Evolutionary conservation across 2,888 invertebrate genomes (phyloP).

Genomic region (Cistogaster globosa): DNA sequence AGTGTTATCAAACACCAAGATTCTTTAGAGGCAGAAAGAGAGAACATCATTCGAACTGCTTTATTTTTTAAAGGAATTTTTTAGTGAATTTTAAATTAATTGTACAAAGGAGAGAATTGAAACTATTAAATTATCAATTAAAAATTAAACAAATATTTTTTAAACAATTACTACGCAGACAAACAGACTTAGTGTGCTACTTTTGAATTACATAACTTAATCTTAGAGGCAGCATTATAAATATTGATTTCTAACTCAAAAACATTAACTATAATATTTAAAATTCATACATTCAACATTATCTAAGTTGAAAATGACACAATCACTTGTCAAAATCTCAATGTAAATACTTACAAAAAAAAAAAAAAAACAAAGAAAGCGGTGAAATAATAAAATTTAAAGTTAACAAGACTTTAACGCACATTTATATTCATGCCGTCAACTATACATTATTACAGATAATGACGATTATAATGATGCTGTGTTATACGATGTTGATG

Average conservation of each 20-base stretch:
- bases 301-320: background rate
- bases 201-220: too few species aligned
- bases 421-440: slow-evolving; percentile 30
- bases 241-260: background rate
- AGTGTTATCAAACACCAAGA: too few species aligned
- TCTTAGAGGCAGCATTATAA: too few species aligned
- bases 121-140: too few species aligned
- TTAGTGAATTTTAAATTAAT: too few species aligned
- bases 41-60: too few species aligned
- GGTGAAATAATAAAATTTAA: slow-evolving; percentile 35
- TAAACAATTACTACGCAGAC: too few species aligned
- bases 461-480: slow-evolving; percentile 31
- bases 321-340: background rate
- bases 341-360: background rate
- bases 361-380: slow-evolving; percentile 1
- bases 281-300: background rate
- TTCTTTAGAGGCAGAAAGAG: too few species aligned
- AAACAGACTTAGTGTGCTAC: too few species aligned
- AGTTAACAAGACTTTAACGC: slow-evolving; percentile 14
- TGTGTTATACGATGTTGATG: background rate
- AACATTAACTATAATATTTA: background rate
- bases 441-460: slow-evolving; percentile 28
- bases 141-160: too few species aligned
- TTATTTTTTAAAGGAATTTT: too few species aligned
- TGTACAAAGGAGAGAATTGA: too few species aligned